Base-by-base conservation (phyloP, 2,113 vertebrate genomes). In the Podiceps cristatus region DNA sequence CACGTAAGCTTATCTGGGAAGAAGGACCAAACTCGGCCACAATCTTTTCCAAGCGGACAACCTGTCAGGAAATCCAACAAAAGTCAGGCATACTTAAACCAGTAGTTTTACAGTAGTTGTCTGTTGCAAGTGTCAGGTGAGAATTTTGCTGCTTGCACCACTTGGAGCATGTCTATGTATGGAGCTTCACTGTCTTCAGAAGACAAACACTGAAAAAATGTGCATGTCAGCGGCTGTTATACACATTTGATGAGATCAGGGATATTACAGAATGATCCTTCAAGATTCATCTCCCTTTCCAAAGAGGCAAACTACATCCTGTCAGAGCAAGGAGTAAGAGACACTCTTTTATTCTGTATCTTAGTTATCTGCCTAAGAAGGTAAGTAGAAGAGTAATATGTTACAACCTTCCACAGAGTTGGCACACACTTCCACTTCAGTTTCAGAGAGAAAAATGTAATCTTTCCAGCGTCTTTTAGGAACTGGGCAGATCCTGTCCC, bases 31-130 rank as follows among this genome's bases (percentile, higher is more conserved):
- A 97, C 67, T 97, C 93, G 23, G 98, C 92, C 4, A 97, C 96
- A 74, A 99, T 94, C 49, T 90, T 98, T 59, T 99, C 99, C 96
- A 99, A 96, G n/a, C 95, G 98, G 64, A 99, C 98, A 73, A 99
- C 98, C 99, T 99, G 67, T 3, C 62, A 81, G 84, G 73, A 82
- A 88, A 95, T 67, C 15, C 78, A 88, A 27, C 37, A 59, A 2
- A 62, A 81, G 63, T 88, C 0, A 88, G 44, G 27, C 28, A 60
- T 50, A 50, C 28, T 69, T 60, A 64, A 37, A 66, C 33, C 37
- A 92, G 17, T 37, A 37, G 37, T 3, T 66, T 80, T 62, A 60
- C 9, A 44, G 55, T 37, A 60, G 63, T 9, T 40, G 19, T 28
- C 40, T 64, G 15, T 49, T 74, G 42, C 28, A 88, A 37, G 56